Evolutionary conservation across 2,113 vertebrate genomes (phyloP), one percentile per base, ranked within the genome.

Genomic region (Sphaerodactylus townsendi): DNA sequence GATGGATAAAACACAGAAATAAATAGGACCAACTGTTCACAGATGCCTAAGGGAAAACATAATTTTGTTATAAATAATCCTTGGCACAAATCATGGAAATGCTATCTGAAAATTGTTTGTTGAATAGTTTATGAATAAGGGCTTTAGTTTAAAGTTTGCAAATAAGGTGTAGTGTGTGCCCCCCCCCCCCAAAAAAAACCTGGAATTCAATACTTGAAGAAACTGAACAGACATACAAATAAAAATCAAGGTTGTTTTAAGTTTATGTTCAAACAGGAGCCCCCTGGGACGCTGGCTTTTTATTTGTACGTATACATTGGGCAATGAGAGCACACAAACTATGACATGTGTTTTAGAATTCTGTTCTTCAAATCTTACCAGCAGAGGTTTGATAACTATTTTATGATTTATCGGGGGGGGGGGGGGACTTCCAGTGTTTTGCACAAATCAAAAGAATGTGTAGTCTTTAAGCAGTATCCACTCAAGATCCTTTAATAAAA

Each of bases 121-220:
- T 94, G 92, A 94, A 94, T 94, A 90, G 92, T 91, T 94, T 92
- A 94, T 94, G 93, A 94, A 95, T 88, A 79, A 86, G 79, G 80
- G 80, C 83, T 93, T 94, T 89, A 93, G 85, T 84, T 93, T 84
- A 28, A 89, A 79, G 88, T 93, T 90, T 91, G 92, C 88, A 94
- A 95, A 85, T 85, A 87, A 88, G 82, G 82, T 79, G 30, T 48
- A 87, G 83, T 17, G 46, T 81, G 83, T 71, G 82, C 10, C 88
- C 82, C 85, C 82, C 86, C 81, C 83, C 88, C 91, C 86, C 48
- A 70, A 72, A 46, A n/a, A n/a, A n/a, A n/a, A n/a, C n/a, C 44
- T 93, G 90, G 85, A 73, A 88, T 88, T 79, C 50, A 89, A 86
- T 83, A 53, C 85, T 89, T 79, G 77, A 66, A 90, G 87, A 93